Percentiles rank a stretch among this genome's conserved stretches.
phyloP scores from a whole-genome alignment of 1,140 invertebrate genomes.

The fruit fly (Drosophila melanogaster) region DNA sequence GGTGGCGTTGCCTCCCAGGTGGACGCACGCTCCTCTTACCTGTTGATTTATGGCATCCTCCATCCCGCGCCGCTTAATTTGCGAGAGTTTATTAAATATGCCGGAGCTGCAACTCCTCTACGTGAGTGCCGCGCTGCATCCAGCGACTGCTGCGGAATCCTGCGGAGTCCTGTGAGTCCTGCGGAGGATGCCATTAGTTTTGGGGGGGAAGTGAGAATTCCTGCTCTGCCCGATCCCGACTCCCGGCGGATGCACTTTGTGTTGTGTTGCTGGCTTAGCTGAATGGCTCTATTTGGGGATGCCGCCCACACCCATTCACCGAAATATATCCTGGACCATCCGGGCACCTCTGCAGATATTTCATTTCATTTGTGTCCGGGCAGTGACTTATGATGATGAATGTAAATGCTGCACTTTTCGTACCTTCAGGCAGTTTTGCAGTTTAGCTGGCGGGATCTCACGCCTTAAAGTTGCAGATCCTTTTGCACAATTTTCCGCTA shows the following conservation, averaged over 20 bases:
- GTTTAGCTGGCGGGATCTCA: slow-evolving; percentile 16
- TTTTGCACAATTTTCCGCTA: slow-evolving; percentile 25
- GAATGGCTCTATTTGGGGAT: slow-evolving; percentile 49
- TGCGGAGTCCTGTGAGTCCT: slow-evolving; percentile 25
- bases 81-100: slow-evolving; percentile 80
- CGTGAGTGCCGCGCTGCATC: slow-evolving; percentile 62
- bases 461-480: slow-evolving; percentile 46
- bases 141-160: slow-evolving; percentile 9
- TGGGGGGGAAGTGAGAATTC: slow-evolving; percentile 67
- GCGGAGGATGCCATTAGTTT: slow-evolving; percentile 73
- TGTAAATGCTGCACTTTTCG: slow-evolving; percentile 67
- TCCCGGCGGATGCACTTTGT: slow-evolving; percentile 52
- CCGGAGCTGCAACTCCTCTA: slow-evolving; percentile 50
- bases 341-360: slow-evolving; percentile 66
- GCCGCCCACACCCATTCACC: background rate
- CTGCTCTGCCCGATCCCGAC: slow-evolving; percentile 52
- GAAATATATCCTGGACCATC: slow-evolving; percentile 15
- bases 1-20: slow-evolving; percentile 18
- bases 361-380: slow-evolving; percentile 77
- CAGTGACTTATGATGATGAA: slow-evolving; percentile 84
- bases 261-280: slow-evolving; percentile 53
- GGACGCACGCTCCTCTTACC: slow-evolving; percentile 42
- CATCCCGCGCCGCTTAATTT: slow-evolving; percentile 64
- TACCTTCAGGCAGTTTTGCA: slow-evolving; percentile 51
- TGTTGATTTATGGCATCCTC: slow-evolving; percentile 54